Base-by-base conservation (phyloP, 2,797 vertebrate species). In the Falco naumanni region DNA sequence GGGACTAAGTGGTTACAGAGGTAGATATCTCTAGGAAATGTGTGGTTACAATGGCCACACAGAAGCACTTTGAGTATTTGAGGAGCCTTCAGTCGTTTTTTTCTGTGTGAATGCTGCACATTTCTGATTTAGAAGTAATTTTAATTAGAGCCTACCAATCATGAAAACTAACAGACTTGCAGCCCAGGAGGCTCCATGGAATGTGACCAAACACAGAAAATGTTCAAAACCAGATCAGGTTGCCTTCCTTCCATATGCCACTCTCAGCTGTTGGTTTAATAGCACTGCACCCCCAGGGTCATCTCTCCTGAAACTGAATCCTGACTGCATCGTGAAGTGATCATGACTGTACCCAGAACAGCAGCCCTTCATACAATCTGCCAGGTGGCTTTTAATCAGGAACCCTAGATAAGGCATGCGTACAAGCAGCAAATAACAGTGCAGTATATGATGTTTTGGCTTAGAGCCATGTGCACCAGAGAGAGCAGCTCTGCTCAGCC, bases 381-480 rank as follows among this genome's bases (percentile, higher is more conserved):
- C 41, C 5, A 0, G 1, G 29, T 8, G 16, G 64, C 56, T 81
- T 81, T 81, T 64, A 63, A 77, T 57, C 28, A 11, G 64, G 64
- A 66, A 17, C 48, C 61, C 57, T 33, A 64, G n/a, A 57, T 19
- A 54, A 88, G 33, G 68, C 9, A 17, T 2, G 16, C 13, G 13
- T 22, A 47, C 33, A n/a, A n/a, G 56, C 56, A 80, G 68, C 60
- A 50, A 87, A 48, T 13, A 5, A 2, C 15, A 28, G 59, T 29
- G 61, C 43, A 75, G 34, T 14, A 33, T 5, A 37, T 11, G 63
- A 51, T 24, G 31, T 2, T 76, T 61, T 87, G 78, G 64, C 79
- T 60, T 26, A 0, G 0, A 84, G 56, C 85, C 66, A 33, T 0
- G 0, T 9, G 33, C 29, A 16, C 53, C 70, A 28, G 45, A 84